Evolutionary conservation across 2,113 vertebrate genomes (phyloP).

Genomic region (Eubucco bourcierii): DNA sequence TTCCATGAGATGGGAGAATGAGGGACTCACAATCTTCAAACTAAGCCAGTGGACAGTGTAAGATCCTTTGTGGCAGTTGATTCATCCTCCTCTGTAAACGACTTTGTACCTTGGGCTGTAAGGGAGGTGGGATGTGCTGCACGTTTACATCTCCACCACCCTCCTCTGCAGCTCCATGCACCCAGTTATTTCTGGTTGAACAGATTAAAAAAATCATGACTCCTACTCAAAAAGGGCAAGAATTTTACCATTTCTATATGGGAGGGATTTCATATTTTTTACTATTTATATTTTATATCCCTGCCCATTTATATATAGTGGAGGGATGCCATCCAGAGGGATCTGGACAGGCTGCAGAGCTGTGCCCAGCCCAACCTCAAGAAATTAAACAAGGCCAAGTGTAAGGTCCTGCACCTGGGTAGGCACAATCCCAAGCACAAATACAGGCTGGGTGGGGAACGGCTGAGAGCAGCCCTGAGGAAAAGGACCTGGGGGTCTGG

Average conservation of each 20-base stretch:
- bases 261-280: neutral
- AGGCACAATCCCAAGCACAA: too few relatives aligned
- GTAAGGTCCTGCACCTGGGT: too few relatives aligned
- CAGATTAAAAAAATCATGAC: neutral
- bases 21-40: accelerated
- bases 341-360: too few relatives aligned
- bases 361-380: too few relatives aligned
- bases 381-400: too few relatives aligned
- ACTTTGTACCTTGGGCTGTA: accelerated
- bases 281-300: too few relatives aligned
- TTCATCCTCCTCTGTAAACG: neutral
- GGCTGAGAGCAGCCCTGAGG: too few relatives aligned
- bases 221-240: neutral
- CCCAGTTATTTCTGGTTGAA: neutral
- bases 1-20: neutral
- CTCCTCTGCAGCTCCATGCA: neutral
- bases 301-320: too few relatives aligned
- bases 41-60: accelerated
- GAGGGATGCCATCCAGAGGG: too few relatives aligned
- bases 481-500: too few relatives aligned
- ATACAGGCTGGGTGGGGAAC: too few relatives aligned
- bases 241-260: neutral
- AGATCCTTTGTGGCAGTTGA: neutral
- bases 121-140: neutral
- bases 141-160: neutral